Conservation (phyloP, 2,797 vertebrate genomes). For the Cryptoblepharus egeriae region DNA sequence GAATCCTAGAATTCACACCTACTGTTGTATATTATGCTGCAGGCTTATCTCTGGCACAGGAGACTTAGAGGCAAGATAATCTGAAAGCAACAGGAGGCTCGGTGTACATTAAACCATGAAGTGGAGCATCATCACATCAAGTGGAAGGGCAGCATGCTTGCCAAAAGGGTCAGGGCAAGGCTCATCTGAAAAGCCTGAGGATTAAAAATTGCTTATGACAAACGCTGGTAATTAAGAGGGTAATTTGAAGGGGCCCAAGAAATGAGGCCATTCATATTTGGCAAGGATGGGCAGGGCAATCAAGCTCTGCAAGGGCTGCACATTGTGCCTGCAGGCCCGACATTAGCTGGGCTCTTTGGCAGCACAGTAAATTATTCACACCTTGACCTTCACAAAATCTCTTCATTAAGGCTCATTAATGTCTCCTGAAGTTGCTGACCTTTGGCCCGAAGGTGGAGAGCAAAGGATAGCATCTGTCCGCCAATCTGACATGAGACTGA, state of each 20-base stretch:
- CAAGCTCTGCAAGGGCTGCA: conserved; percentile 20
- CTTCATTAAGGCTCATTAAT: conserved; percentile 70
- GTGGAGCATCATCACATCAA: background rate
- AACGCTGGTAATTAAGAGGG: background rate
- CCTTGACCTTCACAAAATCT: conserved; percentile 71
- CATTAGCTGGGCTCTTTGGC: conserved; percentile 35
- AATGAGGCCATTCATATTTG: conserved; percentile 38
- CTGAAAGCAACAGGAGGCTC: no score
- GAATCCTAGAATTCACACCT: background rate
- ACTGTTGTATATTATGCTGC: background rate
- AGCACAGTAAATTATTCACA: conserved; percentile 70
- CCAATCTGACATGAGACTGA: conserved; percentile 18
- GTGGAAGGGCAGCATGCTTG: background rate
- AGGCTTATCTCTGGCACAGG: background rate
- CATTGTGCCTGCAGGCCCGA: conserved; percentile 61
- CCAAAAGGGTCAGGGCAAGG: background rate
- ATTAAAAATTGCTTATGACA: background rate
- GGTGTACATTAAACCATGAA: background rate
- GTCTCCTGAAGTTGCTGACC: conserved; percentile 71
- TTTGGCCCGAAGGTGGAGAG: conserved; percentile 46
- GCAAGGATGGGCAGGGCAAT: conserved; percentile 29
- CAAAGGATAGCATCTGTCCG: conserved; percentile 63
- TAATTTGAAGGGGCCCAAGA: background rate
- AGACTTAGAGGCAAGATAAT: no score
- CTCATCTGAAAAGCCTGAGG: background rate